phyloP scores from a whole-genome alignment of 2,888 invertebrate species.

The Lottia gigantea region DNA sequence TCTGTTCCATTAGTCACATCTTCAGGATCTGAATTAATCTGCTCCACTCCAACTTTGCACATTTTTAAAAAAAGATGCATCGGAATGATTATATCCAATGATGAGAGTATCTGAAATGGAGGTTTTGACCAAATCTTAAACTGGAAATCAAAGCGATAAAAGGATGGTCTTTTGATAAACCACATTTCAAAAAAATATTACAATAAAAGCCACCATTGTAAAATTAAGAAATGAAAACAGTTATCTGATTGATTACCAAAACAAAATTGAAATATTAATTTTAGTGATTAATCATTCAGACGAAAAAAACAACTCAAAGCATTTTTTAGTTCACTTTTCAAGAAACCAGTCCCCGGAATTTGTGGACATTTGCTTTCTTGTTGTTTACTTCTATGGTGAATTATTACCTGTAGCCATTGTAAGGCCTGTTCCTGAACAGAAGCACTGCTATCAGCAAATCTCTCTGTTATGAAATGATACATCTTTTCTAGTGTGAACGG shows the following conservation, averaged over 20 bases:
- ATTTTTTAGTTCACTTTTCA: too few species aligned
- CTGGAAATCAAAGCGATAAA: neutral
- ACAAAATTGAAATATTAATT: too few species aligned
- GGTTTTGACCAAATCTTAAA: too few species aligned
- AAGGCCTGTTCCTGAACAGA: constrained; percentile 70
- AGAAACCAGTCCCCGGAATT: too few species aligned
- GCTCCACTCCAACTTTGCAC: constrained; percentile 87
- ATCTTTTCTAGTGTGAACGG: constrained; percentile 94
- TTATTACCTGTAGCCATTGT: constrained; percentile 70
- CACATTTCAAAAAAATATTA: too few species aligned
- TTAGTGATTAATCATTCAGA: too few species aligned
- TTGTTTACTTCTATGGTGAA: neutral
- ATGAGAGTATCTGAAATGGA: constrained; percentile 75
- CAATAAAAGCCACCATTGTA: too few species aligned
- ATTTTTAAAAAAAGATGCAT: constrained; percentile 87
- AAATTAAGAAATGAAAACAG: too few species aligned
- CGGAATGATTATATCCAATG: constrained; percentile 90
- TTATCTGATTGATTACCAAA: too few species aligned
- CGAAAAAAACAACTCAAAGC: too few species aligned
- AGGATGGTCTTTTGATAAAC: too few species aligned
- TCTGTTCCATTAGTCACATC: constrained; percentile 30
- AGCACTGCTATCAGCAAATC: constrained; percentile 74
- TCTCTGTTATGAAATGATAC: constrained; percentile 90
- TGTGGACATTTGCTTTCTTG: too few species aligned
- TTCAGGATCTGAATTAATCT: constrained; percentile 43